Conservation (phyloP, 2,797 vertebrate genomes). For the Oreochromis mossambicus region DNA sequence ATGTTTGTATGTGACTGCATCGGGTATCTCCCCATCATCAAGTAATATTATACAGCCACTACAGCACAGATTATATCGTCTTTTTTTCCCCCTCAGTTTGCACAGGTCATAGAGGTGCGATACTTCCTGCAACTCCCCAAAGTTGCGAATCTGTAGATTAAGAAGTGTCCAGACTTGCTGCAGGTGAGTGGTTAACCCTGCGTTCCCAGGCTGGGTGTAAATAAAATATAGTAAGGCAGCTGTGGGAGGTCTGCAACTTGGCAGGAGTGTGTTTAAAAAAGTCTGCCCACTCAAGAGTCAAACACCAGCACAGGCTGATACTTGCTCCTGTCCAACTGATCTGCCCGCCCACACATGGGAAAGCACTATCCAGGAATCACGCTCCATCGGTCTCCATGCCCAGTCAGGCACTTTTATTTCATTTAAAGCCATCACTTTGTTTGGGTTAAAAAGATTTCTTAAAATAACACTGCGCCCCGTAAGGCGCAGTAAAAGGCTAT, state of each 20-base stretch:
- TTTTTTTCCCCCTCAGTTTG: neutral
- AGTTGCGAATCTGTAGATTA: conserved; percentile 10
- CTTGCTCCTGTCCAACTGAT: conserved; percentile 63
- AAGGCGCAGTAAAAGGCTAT: conserved; percentile 39
- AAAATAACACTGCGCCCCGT: conserved; percentile 40
- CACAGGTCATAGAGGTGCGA: conserved; percentile 4
- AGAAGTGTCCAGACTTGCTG: conserved; percentile 50
- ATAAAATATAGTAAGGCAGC: conserved; percentile 16
- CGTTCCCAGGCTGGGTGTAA: conserved; percentile 44
- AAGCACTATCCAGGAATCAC: conserved; percentile 68
- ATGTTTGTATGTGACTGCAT: neutral
- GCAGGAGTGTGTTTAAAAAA: conserved; percentile 45
- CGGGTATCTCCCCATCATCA: conserved; percentile 19
- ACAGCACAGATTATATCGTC: conserved; percentile 17
- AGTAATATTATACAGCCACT: conserved; percentile 39
- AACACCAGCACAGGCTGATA: conserved; percentile 61
- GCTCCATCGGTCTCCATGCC: conserved; percentile 46
- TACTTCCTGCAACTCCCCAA: conserved; percentile 16
- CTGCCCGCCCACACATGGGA: conserved; percentile 65
- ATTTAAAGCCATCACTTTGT: conserved; percentile 63
- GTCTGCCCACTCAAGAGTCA: conserved; percentile 51
- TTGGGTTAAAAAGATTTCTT: conserved; percentile 55
- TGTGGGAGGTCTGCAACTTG: conserved; percentile 64
- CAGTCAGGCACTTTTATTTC: conserved; percentile 52
- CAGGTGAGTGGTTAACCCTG: conserved; percentile 52